Base-by-base conservation (phyloP, 1,140 invertebrate genomes). In the Microplitis demolitor region DNA sequence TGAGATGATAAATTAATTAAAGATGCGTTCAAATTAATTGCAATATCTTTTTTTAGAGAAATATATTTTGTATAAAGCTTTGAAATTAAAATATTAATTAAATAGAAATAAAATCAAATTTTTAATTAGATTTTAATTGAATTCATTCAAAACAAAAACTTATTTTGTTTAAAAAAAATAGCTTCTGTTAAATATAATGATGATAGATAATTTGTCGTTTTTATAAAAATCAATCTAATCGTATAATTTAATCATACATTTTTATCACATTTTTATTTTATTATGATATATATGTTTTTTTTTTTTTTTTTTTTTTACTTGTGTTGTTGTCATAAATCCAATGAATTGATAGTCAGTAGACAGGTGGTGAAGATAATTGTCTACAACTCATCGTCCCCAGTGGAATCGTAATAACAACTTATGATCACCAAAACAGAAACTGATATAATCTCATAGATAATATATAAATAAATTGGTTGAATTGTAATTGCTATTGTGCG, bases 401-500 rank as follows among this genome's bases (percentile, higher is more conserved):
- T 51, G 24, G 58, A 33, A 34, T 56, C 13, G 39, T 71, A 75
- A 71, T 74, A 67, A 74, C 70, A 60, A 75, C 66, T 75, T 75
- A 51, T 63, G 70, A 75, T 72, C 74, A 70, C 66, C 62, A 68
- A 71, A 75, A 74, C 64, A 37, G 33, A 14, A 37, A 3, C n/a
- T 16, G 58, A 60, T 66, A 60, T 64, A 63, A 76, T 73, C 66
- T 66, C 64, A 67, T 66, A 79, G 82, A 79, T 82, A 87, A 80
- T 81, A 77, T 74, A 51, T 74, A 76, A 74, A 80, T 87, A 85
- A 85, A 87, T 84, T 83, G 78, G 81, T 76, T 69, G 77, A 80
- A 84, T 84, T 84, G 82, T 87, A 87, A 87, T 87, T 87, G 86
- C 85, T 79, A 75, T 85, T 87, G 85, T 87, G 85, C 85, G 85